Conservation (phyloP, 2,888 invertebrate species). For the Ochlodes sylvanus region DNA sequence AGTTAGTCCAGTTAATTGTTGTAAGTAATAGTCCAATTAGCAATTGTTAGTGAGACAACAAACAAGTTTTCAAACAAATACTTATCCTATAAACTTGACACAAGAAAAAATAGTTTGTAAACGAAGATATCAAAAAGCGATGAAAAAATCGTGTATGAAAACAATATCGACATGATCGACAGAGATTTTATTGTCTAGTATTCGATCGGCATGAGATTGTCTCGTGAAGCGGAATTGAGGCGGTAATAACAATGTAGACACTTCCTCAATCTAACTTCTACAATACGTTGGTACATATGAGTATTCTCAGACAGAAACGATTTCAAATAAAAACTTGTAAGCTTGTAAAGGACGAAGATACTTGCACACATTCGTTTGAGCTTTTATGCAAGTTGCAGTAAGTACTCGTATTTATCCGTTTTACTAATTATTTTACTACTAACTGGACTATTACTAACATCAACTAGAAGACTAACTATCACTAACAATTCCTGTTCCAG, state of each 20-base stretch:
- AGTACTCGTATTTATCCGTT: too few relatives aligned
- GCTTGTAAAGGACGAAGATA: constrained; percentile 14
- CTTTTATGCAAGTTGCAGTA: not conserved
- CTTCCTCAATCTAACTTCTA: constrained; percentile 80
- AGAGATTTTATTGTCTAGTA: constrained; percentile 67
- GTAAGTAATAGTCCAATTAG: too few relatives aligned
- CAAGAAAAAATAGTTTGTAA: not conserved
- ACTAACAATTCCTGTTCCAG: too few relatives aligned
- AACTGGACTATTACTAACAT: too few relatives aligned
- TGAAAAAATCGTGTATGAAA: constrained; percentile 59
- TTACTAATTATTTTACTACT: too few relatives aligned
- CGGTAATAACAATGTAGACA: constrained; percentile 82
- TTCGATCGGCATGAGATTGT: constrained; percentile 75
- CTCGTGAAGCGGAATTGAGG: constrained; percentile 69
- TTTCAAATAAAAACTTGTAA: constrained; percentile 68
- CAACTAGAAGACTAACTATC: too few relatives aligned
- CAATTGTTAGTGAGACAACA: too few relatives aligned
- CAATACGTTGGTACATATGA: too few relatives aligned
- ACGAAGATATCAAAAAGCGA: not conserved
- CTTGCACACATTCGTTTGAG: not conserved
- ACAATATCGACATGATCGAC: constrained; percentile 60
- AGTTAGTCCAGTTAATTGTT: too few relatives aligned
- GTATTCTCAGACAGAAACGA: constrained; percentile 60
- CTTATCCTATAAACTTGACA: too few relatives aligned
- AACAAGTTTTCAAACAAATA: too few relatives aligned